These are phyloP conservation scores for Heliconius himera DNA, from an alignment of 1,140 invertebrate genomes.

Conservation along the genomic window DNA sequence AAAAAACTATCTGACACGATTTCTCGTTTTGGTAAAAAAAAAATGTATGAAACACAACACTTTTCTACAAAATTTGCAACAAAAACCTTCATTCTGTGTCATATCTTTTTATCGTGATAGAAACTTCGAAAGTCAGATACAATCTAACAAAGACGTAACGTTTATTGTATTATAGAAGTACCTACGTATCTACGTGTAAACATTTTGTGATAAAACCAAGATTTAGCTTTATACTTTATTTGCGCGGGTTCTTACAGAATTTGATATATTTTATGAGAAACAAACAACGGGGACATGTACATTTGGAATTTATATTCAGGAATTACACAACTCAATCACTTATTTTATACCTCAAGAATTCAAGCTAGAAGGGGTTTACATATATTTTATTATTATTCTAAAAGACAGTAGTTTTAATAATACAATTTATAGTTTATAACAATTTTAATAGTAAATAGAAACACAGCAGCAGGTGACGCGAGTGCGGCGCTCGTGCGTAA, in stretches of 20 bases:
- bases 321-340: neutral
- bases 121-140: slow-evolving; percentile 1
- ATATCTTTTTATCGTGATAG: slow-evolving; percentile 9
- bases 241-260: neutral
- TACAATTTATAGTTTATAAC: neutral
- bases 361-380: neutral
- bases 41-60: neutral
- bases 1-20: slow-evolving; percentile 4
- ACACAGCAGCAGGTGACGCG: neutral
- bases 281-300: neutral
- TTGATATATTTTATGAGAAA: neutral
- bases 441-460: neutral
- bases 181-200: neutral
- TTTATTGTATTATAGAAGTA: neutral
- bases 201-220: neutral
- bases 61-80: neutral
- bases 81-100: slow-evolving; percentile 6
- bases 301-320: neutral
- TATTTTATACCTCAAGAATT: neutral
- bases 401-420: neutral
- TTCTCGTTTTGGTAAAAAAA: slow-evolving; percentile 7
- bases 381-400: neutral
- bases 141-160: neutral
- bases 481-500: neutral
- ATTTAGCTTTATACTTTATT: neutral